These are phyloP conservation scores for Eupsittula cactorum DNA, from an alignment of 2,113 vertebrate genomes.

Conservation along the genomic window DNA sequence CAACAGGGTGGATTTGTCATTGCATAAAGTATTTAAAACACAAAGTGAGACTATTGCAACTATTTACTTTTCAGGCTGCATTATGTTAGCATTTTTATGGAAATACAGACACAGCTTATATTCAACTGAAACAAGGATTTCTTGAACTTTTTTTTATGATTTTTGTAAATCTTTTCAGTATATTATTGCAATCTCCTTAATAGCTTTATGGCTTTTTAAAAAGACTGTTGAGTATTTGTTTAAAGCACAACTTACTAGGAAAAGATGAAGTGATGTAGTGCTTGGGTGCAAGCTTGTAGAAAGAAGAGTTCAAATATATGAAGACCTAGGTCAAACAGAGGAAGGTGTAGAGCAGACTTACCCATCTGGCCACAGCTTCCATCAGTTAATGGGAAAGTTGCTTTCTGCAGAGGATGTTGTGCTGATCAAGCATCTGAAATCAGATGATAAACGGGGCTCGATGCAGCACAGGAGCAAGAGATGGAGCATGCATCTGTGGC, in stretches of 20 bases:
- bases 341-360: not conserved
- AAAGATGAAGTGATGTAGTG: not conserved
- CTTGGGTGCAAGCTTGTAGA: not conserved
- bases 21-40: slow-evolving; percentile 10
- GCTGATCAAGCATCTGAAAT: not conserved
- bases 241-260: not conserved
- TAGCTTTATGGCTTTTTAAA: not conserved
- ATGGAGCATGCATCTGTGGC: no score
- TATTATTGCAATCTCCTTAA: not conserved
- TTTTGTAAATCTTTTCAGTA: not conserved
- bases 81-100: slow-evolving; percentile 23
- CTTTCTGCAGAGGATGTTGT: not conserved
- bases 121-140: not conserved
- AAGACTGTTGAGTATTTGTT: not conserved
- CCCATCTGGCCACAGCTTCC: not conserved
- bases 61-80: not conserved
- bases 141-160: not conserved
- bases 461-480: not conserved
- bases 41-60: not conserved
- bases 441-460: not conserved
- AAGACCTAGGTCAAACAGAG: not conserved
- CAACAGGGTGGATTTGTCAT: slow-evolving; percentile 1
- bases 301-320: not conserved
- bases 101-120: not conserved
- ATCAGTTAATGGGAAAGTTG: not conserved